phyloP scores from a whole-genome alignment of 2,113 vertebrate genomes.

The Poicephalus gulielmi region DNA sequence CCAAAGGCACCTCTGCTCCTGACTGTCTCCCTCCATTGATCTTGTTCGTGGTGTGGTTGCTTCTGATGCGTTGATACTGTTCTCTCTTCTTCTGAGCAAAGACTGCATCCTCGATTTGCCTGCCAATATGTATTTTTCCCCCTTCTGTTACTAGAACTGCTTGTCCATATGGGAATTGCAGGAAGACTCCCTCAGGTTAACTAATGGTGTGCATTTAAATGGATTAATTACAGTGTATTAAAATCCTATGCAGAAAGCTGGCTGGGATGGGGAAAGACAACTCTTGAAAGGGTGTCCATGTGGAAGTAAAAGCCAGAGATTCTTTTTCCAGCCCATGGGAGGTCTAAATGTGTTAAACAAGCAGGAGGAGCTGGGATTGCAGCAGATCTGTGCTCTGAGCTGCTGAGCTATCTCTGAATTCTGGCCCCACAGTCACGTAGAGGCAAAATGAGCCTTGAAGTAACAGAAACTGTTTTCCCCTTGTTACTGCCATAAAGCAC shows the following conservation, averaged over 20 bases:
- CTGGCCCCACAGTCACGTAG: accelerated
- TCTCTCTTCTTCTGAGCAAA: neutral
- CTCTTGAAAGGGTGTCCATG: neutral
- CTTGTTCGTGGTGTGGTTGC: neutral
- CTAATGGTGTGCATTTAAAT: neutral
- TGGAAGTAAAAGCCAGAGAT: neutral
- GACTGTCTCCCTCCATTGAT: neutral
- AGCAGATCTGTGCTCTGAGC: neutral
- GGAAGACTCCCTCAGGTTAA: neutral
- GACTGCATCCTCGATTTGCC: neutral
- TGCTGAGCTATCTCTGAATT: neutral
- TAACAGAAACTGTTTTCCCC: neutral
- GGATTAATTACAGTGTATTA: slow-evolving; percentile 14
- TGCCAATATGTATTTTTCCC: neutral
- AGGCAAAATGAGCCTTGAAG: neutral
- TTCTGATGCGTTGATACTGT: neutral
- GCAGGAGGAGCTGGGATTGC: neutral
- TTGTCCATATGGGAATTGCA: neutral
- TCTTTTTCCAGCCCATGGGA: neutral
- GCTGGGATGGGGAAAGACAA: neutral
- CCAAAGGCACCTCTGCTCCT: neutral
- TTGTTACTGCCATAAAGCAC: neutral
- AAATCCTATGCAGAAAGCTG: neutral
- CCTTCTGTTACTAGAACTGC: neutral
- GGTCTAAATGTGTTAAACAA: neutral